Base-by-base conservation (phyloP, 92 coral and sea anemone genomes). In the Chrysogorgia sp. region DNA sequence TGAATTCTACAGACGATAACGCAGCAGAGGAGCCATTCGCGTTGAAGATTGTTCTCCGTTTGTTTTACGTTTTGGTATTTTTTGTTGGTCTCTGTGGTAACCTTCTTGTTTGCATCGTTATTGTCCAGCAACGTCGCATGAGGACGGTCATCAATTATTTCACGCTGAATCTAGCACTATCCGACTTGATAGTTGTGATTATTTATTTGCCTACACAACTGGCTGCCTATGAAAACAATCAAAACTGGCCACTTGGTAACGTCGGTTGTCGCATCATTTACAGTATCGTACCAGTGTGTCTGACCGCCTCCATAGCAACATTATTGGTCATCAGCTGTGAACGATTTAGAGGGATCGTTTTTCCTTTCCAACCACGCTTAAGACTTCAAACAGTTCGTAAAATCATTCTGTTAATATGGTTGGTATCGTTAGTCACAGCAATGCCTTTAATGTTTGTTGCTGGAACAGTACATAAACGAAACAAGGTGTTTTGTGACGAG, bases 181-280 rank as follows among this genome's bases (percentile, higher is more conserved):
- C 96, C 2, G 98, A 93, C 40, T 67, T 93, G 56, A 71, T 93
- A 31, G 84, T 84, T 63, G 91, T 93, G n/a, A 83, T 91, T 17
- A 82, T 93, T 77, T 93, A 87, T 67, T 74, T 93, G 6, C 98
- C 98, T 8, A 75, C 98, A 6, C 98, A 93, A 84, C 87, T 91
- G 92, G 96, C 98, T 3, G 98, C 98, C 37, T 93, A 90, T 70
- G 98, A 93, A 71, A 93, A 93, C 69, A 65, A 90, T 52, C 98
- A 93, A 41, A 91, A 87, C 69, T 93, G 98, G 98, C 90, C 97
- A 9, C 64, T 91, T 31, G 98, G 98, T 6, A 81, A 91, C 70
- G 87, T 81, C 32, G 87, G 86, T 74, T 93, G 98, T n/a, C 98
- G 86, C 7, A 33, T 93, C 26, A 82, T 86, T 17, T 93, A 93